phyloP scores from a whole-genome alignment of 2,797 vertebrate species.

The Pantherophis vulpinus region DNA sequence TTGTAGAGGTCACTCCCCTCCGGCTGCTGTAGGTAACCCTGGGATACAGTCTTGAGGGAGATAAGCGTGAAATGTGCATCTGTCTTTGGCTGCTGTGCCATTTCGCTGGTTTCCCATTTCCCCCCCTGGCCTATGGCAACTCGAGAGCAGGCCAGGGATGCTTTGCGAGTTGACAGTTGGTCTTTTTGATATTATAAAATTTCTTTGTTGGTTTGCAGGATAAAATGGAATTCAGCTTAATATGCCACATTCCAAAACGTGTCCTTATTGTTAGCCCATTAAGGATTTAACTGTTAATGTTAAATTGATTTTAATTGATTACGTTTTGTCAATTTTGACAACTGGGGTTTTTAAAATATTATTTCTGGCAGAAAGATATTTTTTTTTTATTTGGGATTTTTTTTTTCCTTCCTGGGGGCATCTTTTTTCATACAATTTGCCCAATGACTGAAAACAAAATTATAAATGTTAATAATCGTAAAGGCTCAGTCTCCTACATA shows the following conservation, averaged over 20 bases:
- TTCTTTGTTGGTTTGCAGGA: not conserved
- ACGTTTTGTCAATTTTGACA: not conserved
- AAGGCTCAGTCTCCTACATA: not conserved
- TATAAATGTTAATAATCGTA: not conserved
- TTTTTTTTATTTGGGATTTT: not conserved
- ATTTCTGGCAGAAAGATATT: not conserved
- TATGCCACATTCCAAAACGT: not conserved
- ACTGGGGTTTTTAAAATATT: not conserved
- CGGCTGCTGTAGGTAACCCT: too few relatives aligned
- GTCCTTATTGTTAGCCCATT: not conserved
- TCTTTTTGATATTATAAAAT: not conserved
- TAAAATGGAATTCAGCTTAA: not conserved
- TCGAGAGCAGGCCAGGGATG: too few relatives aligned
- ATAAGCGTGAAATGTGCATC: too few relatives aligned
- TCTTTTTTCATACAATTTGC: not conserved
- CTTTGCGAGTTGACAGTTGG: too few relatives aligned
- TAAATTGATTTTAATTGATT: not conserved
- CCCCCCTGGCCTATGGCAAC: too few relatives aligned
- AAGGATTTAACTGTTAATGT: not conserved
- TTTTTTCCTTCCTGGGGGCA: not conserved
- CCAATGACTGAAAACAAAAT: not conserved
- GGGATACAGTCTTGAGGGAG: too few relatives aligned
- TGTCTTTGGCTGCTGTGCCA: too few relatives aligned
- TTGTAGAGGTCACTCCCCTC: too few relatives aligned
- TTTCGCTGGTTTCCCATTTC: too few relatives aligned